phyloP scores from a whole-genome alignment of 2,797 vertebrate species.

The Chiroxiphia lanceolata region DNA sequence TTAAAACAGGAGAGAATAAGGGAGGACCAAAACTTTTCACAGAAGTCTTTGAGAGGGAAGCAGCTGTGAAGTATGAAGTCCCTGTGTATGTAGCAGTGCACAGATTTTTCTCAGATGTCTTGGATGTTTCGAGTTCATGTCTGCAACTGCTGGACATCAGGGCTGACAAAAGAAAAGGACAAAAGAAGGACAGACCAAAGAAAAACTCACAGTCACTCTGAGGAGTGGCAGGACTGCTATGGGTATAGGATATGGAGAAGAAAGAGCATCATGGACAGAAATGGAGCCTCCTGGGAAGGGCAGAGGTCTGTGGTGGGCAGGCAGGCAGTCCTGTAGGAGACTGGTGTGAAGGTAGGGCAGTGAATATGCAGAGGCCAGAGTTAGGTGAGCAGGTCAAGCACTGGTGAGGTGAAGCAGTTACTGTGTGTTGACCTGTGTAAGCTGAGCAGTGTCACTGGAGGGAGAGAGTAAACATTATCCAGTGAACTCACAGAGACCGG shows the following conservation, averaged over 20 bases:
- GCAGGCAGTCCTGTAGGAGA: fast-evolving
- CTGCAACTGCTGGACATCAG: not conserved
- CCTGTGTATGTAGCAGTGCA: fast-evolving
- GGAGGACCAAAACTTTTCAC: not conserved
- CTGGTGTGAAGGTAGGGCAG: not conserved
- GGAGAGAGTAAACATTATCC: not conserved
- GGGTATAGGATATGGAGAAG: not conserved
- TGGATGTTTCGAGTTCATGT: not conserved
- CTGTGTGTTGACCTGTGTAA: not conserved
- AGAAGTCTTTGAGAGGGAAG: not conserved
- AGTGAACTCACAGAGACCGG: not conserved
- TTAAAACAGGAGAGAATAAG: not conserved
- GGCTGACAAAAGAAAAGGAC: not conserved
- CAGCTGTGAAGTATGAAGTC: fast-evolving
- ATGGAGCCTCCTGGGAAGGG: not conserved
- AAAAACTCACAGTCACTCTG: fast-evolving
- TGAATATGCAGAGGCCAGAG: not conserved
- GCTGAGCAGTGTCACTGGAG: not conserved
- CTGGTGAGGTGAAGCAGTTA: not conserved
- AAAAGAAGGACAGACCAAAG: not conserved
- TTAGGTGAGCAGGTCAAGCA: not conserved
- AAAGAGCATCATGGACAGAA: not conserved
- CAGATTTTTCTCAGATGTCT: not conserved
- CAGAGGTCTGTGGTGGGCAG: not conserved
- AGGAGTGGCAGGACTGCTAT: not conserved